A percentile compares a stretch with the other conserved stretches of the same genome.
Evolutionary conservation across 2,888 invertebrate genomes (phyloP).

Genomic region (Cecidostiba fungosa): DNA sequence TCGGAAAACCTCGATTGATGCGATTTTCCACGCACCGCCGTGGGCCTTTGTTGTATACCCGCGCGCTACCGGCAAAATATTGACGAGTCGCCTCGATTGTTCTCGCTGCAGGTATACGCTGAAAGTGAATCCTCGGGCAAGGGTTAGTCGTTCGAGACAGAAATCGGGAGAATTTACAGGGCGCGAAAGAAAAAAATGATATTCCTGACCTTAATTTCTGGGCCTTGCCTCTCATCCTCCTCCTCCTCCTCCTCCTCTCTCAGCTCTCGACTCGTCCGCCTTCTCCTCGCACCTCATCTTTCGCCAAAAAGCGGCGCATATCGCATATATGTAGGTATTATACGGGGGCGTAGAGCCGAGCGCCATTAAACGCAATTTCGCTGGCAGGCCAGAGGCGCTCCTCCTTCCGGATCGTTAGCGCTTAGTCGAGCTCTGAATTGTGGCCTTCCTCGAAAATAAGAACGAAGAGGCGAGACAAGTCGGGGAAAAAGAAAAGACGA

Average conservation of each 20-base stretch:
- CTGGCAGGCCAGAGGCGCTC: conserved; percentile 59
- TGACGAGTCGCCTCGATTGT: conserved; percentile 11
- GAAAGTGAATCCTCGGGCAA: conserved; percentile 4
- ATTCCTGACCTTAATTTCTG: conserved; percentile 37
- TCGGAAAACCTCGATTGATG: conserved; percentile 58
- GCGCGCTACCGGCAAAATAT: background rate
- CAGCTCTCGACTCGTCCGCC: conserved; percentile 21
- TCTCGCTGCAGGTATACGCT: background rate
- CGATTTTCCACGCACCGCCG: conserved; percentile 23
- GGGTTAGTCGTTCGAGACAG: background rate
- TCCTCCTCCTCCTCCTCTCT: background rate
- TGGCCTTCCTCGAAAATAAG: conserved; percentile 64
- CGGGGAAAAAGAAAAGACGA: conserved; percentile 46
- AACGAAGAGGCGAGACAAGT: conserved; percentile 31
- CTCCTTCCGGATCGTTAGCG: conserved; percentile 75
- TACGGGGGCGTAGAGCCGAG: conserved; percentile 69
- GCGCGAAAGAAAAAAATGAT: conserved; percentile 37
- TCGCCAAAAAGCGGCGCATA: conserved; percentile 19
- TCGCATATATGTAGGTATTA: conserved; percentile 46
- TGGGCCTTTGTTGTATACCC: background rate
- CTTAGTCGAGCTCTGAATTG: conserved; percentile 70
- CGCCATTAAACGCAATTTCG: conserved; percentile 74
- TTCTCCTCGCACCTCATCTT: conserved; percentile 53
- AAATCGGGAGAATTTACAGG: background rate
- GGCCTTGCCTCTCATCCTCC: background rate